These are phyloP conservation scores for Clistopyga incitator DNA, from an alignment of 2,888 invertebrate genomes.

Conservation along the genomic window DNA sequence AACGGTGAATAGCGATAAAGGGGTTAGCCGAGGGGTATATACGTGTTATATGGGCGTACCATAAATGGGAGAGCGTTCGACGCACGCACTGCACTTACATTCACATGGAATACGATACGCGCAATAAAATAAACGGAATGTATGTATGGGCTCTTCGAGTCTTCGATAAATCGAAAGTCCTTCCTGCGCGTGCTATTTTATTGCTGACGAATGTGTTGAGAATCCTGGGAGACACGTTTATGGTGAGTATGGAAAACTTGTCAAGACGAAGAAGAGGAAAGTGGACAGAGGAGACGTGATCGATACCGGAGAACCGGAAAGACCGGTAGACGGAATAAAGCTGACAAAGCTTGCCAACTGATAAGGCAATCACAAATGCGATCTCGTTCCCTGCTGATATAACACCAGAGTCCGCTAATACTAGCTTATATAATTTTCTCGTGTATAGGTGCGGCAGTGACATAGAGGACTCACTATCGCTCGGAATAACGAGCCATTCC, in stretches of 20 bases:
- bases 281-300: background rate
- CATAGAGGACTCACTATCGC: background rate
- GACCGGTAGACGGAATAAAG: conserved; percentile 38
- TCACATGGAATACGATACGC: conserved; percentile 42
- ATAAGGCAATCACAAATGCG: conserved; percentile 39
- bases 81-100: conserved; percentile 12
- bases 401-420: background rate
- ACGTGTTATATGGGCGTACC: background rate
- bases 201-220: conserved; percentile 15
- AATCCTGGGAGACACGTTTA: conserved; percentile 48
- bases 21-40: conserved; percentile 31
- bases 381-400: conserved; percentile 3
- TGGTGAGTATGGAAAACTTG: background rate
- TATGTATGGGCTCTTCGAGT: conserved; percentile 28
- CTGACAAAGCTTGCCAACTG: conserved; percentile 19
- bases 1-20: conserved; percentile 59
- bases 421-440: background rate
- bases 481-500: background rate
- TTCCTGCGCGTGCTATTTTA: background rate
- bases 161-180: conserved; percentile 29
- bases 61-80: conserved; percentile 11
- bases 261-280: conserved; percentile 6
- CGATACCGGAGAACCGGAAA: conserved; percentile 34
- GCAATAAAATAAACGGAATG: conserved; percentile 43
- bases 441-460: background rate